phyloP scores from a whole-genome alignment of 2,888 invertebrate species.

The Lysandra bellargus region DNA sequence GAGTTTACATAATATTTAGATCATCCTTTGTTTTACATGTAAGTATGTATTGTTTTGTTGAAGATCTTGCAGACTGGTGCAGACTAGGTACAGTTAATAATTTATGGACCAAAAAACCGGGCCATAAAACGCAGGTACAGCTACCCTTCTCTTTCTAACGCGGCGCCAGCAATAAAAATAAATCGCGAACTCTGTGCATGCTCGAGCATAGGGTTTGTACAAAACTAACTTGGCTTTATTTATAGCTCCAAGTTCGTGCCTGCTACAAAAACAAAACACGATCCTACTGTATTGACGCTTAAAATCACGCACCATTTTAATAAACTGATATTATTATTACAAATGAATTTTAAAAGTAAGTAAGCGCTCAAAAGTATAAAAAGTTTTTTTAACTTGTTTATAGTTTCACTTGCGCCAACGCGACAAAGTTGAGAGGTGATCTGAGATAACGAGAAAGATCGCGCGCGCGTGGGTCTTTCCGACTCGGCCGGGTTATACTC shows the following conservation, averaged over 20 bases:
- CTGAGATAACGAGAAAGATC: constrained; percentile 52
- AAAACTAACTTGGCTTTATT: constrained; percentile 7
- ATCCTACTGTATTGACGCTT: constrained; percentile 60
- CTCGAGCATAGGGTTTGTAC: neutral
- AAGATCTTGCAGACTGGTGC: constrained; percentile 29
- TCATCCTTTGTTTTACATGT: neutral
- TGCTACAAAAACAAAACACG: constrained; percentile 62
- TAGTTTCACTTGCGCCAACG: constrained; percentile 57
- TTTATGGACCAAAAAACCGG: constrained; percentile 35
- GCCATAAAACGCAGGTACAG: constrained; percentile 36
- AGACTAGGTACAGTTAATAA: constrained; percentile 31
- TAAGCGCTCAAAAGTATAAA: constrained; percentile 47
- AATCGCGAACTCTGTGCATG: constrained; percentile 3
- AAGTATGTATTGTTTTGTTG: constrained; percentile 1
- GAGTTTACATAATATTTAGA: neutral
- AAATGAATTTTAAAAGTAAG: constrained; percentile 54
- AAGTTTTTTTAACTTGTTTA: constrained; percentile 67
- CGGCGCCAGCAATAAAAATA: constrained; percentile 51
- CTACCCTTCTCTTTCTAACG: constrained; percentile 35
- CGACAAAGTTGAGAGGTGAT: constrained; percentile 61
- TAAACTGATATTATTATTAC: constrained; percentile 54
- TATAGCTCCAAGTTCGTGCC: constrained; percentile 56
- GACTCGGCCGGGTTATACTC: constrained; percentile 70
- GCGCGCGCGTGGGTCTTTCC: constrained; percentile 56
- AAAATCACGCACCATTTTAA: constrained; percentile 62